Evolutionary conservation across 1,140 invertebrate species (phyloP).

Genomic region (Cryptotermes secundus): DNA sequence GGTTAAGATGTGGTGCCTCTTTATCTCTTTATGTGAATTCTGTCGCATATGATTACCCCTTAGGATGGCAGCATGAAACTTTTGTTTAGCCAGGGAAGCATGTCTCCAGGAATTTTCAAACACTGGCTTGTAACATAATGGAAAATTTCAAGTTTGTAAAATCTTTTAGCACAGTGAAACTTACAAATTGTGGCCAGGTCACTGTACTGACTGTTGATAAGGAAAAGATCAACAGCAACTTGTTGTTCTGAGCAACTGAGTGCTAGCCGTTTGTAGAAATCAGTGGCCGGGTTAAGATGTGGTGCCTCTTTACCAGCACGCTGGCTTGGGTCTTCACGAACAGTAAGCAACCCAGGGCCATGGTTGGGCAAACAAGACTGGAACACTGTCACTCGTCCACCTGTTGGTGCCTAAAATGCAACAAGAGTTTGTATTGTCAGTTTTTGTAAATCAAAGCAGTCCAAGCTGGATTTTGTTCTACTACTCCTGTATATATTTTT

Average conservation of each 20-base stretch:
- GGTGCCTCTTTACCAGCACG: constrained; percentile 76
- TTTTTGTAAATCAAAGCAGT: not conserved
- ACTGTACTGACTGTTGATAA: constrained; percentile 89
- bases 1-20: constrained; percentile 82
- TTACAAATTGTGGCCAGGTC: constrained; percentile 92
- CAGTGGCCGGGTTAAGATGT: constrained; percentile 90
- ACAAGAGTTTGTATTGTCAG: not conserved
- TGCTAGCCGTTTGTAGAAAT: constrained; percentile 97
- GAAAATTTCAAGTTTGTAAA: not conserved
- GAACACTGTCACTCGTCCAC: constrained; percentile 93
- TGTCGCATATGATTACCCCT: no score
- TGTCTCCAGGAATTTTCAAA: no score
- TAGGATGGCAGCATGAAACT: no score
- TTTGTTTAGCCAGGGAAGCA: no score
- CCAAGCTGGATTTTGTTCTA: not conserved
- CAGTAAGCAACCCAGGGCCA: constrained; percentile 83
- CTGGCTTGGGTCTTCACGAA: constrained; percentile 83
- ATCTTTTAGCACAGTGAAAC: constrained; percentile 45
- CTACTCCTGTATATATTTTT: not conserved
- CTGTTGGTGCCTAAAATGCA: constrained; percentile 74
- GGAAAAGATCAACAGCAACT: constrained; percentile 93
- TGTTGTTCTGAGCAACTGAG: constrained; percentile 96
- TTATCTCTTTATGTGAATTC: constrained; percentile 51
- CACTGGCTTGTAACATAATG: no score
- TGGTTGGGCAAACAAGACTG: constrained; percentile 88